Conservation (phyloP, 2,113 vertebrate genomes). For the Mola mola region DNA sequence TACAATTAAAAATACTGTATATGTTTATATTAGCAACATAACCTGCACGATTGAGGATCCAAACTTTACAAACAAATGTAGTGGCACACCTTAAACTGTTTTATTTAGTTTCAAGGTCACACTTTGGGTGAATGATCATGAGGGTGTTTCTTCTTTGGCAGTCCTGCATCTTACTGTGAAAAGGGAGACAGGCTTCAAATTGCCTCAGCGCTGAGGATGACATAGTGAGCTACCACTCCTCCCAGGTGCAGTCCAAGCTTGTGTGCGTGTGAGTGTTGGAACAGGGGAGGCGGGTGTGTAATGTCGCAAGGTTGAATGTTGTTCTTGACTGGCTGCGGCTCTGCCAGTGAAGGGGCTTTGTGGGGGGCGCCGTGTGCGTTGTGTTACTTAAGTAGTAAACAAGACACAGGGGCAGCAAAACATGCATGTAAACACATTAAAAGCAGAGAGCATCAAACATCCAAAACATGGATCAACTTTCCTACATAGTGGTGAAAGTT, state of each 20-base stretch:
- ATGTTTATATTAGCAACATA: no score
- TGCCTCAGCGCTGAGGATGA: slow-evolving; percentile 53
- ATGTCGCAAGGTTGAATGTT: slow-evolving; percentile 47
- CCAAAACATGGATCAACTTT: no score
- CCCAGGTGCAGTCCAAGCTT: slow-evolving; percentile 42
- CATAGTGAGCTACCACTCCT: slow-evolving; percentile 56
- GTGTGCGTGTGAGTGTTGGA: slow-evolving; percentile 17
- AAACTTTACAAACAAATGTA: slow-evolving; percentile 1
- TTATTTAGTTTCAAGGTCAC: slow-evolving; percentile 55
- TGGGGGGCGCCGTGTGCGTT: slow-evolving; percentile 11
- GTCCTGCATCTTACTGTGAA: slow-evolving; percentile 57
- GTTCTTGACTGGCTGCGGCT: slow-evolving; percentile 38
- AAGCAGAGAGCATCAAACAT: background rate
- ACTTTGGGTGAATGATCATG: slow-evolving; percentile 43
- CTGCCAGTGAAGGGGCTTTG: slow-evolving; percentile 31
- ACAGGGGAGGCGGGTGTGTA: slow-evolving; percentile 24
- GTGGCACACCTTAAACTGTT: slow-evolving; percentile 33
- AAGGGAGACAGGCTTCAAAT: slow-evolving; percentile 57
- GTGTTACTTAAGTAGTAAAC: slow-evolving; percentile 25
- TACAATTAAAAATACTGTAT: no score
- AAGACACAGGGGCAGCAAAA: slow-evolving; percentile 1
- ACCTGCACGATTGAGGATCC: no score
- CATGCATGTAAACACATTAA: background rate
- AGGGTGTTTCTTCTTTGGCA: slow-evolving; percentile 54
- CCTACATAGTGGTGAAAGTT: no score